phyloP scores from a whole-genome alignment of 1,140 invertebrate species.

The Panagrolaimus sp. region DNA sequence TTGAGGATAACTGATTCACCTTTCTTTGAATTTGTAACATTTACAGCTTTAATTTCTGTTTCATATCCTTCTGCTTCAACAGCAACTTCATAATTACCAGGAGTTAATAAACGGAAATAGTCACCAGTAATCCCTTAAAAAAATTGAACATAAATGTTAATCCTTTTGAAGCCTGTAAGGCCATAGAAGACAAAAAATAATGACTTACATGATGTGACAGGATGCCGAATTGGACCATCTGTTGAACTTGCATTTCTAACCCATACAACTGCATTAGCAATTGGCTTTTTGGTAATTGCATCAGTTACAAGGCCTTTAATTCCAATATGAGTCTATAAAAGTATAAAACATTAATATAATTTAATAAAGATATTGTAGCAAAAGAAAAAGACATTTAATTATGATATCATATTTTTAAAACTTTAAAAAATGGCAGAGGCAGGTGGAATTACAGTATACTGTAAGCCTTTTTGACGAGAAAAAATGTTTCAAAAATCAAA shows the following conservation, averaged over 20 bases:
- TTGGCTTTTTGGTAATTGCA: slow-evolving; percentile 63
- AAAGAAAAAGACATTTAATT: not conserved
- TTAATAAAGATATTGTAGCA: not conserved
- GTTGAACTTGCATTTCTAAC: slow-evolving; percentile 69
- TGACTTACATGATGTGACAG: slow-evolving; percentile 63
- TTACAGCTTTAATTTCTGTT: slow-evolving; percentile 42
- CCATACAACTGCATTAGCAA: slow-evolving; percentile 70
- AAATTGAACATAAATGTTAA: not conserved
- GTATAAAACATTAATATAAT: slow-evolving; percentile 9
- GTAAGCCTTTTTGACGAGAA: too few relatives aligned
- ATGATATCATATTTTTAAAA: not conserved
- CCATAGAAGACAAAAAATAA: slow-evolving; percentile 15
- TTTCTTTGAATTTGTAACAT: slow-evolving; percentile 37
- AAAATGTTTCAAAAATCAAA: too few relatives aligned
- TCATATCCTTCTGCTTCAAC: slow-evolving; percentile 57
- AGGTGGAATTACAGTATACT: too few relatives aligned
- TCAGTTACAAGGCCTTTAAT: slow-evolving; percentile 69
- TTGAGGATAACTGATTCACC: slow-evolving; percentile 10
- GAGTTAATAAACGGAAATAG: slow-evolving; percentile 72
- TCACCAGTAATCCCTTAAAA: slow-evolving; percentile 68
- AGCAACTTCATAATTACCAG: slow-evolving; percentile 62
- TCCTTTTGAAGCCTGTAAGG: not conserved
- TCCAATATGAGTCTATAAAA: slow-evolving; percentile 67
- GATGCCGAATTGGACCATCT: slow-evolving; percentile 73
- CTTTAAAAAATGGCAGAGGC: not conserved